Conservation (phyloP, 2,797 vertebrate species). For the Sebastes minor region DNA sequence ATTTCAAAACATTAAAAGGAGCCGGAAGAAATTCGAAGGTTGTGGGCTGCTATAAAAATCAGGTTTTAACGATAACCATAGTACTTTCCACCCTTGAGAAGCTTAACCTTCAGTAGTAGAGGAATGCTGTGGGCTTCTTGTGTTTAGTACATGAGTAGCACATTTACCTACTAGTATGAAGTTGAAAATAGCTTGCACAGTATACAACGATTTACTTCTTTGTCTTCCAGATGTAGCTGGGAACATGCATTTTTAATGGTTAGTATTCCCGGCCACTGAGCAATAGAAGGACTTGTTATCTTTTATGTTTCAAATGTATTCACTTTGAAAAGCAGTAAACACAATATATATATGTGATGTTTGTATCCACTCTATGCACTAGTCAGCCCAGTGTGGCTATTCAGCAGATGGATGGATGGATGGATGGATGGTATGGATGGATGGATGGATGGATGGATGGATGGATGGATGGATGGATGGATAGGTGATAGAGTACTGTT, state of each 20-base stretch:
- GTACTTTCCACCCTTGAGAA: neutral
- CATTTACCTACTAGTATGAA: conserved; percentile 2
- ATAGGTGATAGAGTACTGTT: neutral
- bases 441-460: neutral
- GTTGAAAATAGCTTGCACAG: neutral
- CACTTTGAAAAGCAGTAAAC: neutral
- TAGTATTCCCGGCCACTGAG: neutral
- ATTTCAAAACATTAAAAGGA: neutral
- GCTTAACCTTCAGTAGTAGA: neutral
- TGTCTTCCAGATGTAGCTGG: conserved; percentile 5
- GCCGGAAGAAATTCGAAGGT: neutral
- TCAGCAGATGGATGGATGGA: neutral
- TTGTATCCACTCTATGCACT: neutral
- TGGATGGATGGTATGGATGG: neutral
- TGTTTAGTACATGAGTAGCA: neutral
- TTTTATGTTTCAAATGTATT: conserved; percentile 1
- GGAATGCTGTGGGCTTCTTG: neutral
- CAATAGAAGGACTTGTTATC: neutral
- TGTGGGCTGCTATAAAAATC: neutral
- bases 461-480: neutral
- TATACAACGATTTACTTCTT: conserved; percentile 3
- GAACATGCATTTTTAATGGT: conserved; percentile 25
- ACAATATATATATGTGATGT: neutral
- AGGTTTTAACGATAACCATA: neutral
- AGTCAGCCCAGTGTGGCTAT: neutral